Conservation (phyloP, 2,113 vertebrate species). For the Tretioscincus oriximinensis region DNA sequence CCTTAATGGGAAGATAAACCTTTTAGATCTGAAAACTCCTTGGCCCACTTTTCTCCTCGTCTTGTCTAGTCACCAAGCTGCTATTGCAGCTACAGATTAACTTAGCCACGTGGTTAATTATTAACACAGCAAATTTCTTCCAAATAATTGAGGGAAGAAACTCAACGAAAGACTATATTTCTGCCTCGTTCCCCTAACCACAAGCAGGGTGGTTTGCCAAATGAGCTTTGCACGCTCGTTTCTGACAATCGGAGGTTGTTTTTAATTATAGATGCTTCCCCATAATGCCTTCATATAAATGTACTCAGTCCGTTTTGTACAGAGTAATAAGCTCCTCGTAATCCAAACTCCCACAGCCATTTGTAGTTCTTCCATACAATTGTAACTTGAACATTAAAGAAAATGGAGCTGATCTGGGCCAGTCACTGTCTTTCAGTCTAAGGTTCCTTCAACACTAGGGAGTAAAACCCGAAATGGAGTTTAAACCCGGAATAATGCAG, state of each 20-base stretch:
- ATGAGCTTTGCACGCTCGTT: not conserved
- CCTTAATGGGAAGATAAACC: not conserved
- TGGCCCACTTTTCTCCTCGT: not conserved
- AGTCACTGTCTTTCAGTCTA: too few relatives aligned
- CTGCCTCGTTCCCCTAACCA: not conserved
- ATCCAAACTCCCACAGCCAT: not conserved
- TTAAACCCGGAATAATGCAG: too few relatives aligned
- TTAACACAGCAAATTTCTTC: not conserved
- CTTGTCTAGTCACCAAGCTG: too few relatives aligned
- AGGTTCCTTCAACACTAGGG: too few relatives aligned
- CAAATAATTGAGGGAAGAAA: conserved; percentile 19
- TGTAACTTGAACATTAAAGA: too few relatives aligned
- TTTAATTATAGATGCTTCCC: conserved; percentile 48
- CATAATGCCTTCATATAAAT: not conserved
- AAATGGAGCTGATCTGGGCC: too few relatives aligned
- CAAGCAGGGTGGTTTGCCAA: conserved; percentile 38
- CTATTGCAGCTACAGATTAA: not conserved
- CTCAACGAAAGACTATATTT: not conserved
- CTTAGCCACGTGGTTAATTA: not conserved
- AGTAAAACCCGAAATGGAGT: too few relatives aligned
- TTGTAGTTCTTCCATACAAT: not conserved
- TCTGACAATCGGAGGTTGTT: conserved; percentile 36
- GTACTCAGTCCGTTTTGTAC: not conserved
- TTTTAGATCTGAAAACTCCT: not conserved
- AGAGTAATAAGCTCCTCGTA: not conserved